A percentile compares a stretch with the other conserved stretches of the same genome.
Conservation (phyloP, 2,888 invertebrate species). For the Hemaris fuciformis region DNA sequence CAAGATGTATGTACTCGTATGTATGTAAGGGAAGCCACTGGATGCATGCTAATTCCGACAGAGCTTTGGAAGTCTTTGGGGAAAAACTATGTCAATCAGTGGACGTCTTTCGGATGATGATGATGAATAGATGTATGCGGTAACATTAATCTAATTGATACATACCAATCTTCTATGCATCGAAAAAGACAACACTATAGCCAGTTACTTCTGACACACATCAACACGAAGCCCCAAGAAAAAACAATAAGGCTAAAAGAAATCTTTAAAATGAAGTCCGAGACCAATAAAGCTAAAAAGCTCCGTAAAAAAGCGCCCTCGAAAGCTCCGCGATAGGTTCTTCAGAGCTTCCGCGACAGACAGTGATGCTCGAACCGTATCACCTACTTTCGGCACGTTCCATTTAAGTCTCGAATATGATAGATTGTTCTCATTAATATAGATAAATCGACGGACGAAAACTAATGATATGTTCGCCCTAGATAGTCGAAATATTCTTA, state of each 20-base stretch:
- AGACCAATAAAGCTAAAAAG: background rate
- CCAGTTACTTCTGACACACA: background rate
- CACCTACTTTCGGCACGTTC: conserved; percentile 2
- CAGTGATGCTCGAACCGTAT: conserved; percentile 5
- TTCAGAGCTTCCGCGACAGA: conserved; percentile 6
- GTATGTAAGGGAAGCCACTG: too few species aligned
- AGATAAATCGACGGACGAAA: background rate
- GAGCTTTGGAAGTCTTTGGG: too few species aligned
- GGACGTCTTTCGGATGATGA: too few species aligned
- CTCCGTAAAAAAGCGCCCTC: background rate
- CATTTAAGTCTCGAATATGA: conserved; percentile 1
- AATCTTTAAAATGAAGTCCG: conserved; percentile 4
- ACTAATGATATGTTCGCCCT: background rate
- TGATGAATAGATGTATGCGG: too few species aligned
- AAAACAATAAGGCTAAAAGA: background rate
- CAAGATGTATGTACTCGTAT: too few species aligned
- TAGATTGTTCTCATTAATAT: conserved; percentile 1
- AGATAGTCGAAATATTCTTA: background rate
- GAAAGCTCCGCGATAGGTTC: conserved; percentile 2
- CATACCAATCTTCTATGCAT: too few species aligned
- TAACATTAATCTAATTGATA: too few species aligned
- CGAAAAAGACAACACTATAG: too few species aligned
- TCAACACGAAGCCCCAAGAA: too few species aligned
- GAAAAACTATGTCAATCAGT: too few species aligned
- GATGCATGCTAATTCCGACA: too few species aligned